Conservation (phyloP, 37 sponge, comb jelly and placozoan genomes). For the Corticium candelabrum region DNA sequence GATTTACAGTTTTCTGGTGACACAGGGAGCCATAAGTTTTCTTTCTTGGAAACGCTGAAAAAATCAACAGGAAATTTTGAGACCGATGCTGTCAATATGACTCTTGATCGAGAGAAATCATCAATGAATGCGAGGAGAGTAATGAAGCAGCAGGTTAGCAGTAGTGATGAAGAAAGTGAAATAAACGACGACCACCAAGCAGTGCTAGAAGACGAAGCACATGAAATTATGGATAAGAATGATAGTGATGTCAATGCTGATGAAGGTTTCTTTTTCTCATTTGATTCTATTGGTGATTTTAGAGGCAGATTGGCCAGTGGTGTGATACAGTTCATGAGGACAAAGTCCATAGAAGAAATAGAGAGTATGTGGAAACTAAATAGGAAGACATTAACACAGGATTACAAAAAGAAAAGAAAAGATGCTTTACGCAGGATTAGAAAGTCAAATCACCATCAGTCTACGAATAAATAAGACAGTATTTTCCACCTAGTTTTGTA, state of each 20-base stretch:
- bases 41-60: too few species aligned
- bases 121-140: not conserved
- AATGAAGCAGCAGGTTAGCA: not conserved
- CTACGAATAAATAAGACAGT: too few species aligned
- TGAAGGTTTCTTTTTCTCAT: not conserved
- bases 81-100: not conserved
- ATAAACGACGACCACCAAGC: too few species aligned
- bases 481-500: too few species aligned
- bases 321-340: not conserved
- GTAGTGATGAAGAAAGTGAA: constrained; percentile 3
- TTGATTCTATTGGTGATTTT: not conserved
- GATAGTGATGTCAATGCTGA: not conserved
- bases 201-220: too few species aligned
- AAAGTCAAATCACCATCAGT: constrained; percentile 1
- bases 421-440: not conserved
- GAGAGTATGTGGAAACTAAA: not conserved
- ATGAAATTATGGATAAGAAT: not conserved
- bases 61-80: too few species aligned
- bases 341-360: not conserved
- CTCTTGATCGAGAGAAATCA: not conserved
- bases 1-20: not conserved
- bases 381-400: not conserved
- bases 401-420: not conserved
- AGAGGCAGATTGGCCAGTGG: not conserved
- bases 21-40: not conserved